Conservation (phyloP, 2,113 vertebrate species). For the Morone saxatilis region DNA sequence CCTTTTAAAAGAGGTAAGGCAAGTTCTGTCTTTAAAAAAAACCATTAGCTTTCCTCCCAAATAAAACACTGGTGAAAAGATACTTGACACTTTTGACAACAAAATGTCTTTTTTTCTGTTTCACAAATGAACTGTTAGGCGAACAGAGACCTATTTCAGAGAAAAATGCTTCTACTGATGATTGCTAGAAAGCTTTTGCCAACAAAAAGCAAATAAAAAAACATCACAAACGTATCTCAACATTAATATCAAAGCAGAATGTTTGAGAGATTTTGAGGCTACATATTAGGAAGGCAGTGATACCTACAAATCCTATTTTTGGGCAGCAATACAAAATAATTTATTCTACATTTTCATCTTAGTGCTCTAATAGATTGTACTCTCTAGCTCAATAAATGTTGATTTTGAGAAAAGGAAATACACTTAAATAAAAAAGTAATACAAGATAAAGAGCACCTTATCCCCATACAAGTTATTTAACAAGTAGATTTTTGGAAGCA, state of each 20-base stretch:
- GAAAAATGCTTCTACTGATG: conserved; percentile 42
- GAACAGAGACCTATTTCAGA: conserved; percentile 39
- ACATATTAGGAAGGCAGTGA: conserved; percentile 79
- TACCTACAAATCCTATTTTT: conserved; percentile 72
- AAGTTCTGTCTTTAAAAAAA: conserved; percentile 54
- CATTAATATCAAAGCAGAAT: conserved; percentile 68
- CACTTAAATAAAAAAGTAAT: conserved; percentile 73
- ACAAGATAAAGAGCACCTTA: conserved; percentile 76
- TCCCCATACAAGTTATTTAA: conserved; percentile 61
- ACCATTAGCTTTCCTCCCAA: conserved; percentile 54
- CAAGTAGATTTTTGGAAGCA: conserved; percentile 74
- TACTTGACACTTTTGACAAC: conserved; percentile 54
- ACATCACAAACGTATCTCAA: conserved; percentile 53
- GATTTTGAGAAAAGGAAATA: conserved; percentile 69
- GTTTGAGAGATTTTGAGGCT: conserved; percentile 74
- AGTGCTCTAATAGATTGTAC: conserved; percentile 77
- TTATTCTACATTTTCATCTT: conserved; percentile 76
- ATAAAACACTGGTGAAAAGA: conserved; percentile 72
- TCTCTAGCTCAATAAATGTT: conserved; percentile 68
- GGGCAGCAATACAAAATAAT: conserved; percentile 82
- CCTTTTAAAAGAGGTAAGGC: conserved; percentile 68
- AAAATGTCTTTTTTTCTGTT: conserved; percentile 35
- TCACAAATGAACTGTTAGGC: conserved; percentile 50
- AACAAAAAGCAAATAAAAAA: conserved; percentile 43
- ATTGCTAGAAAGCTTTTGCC: conserved; percentile 62